These are phyloP conservation scores for Sycophila sp. DNA, from an alignment of 1,140 invertebrate genomes.

Conservation along the genomic window DNA sequence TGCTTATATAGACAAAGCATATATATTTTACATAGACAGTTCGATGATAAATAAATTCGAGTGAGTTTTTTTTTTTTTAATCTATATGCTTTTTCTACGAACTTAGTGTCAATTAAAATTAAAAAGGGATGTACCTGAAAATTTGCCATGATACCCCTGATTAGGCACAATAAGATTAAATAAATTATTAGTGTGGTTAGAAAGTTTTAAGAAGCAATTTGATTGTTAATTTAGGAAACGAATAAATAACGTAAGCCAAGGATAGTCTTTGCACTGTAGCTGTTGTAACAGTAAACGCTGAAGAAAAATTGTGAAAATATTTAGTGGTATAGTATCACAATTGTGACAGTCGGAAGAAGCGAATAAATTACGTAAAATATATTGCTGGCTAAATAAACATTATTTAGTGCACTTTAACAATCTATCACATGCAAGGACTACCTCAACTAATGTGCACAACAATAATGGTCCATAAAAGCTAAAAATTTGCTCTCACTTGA, in stretches of 20 bases:
- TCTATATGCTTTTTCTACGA: neutral
- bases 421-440: neutral
- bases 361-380: too few relatives aligned
- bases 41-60: neutral
- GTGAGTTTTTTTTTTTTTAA: neutral
- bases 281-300: too few relatives aligned
- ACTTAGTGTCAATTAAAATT: too few relatives aligned
- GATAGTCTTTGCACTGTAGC: too few relatives aligned
- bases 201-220: neutral
- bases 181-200: constrained; percentile 36
- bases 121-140: constrained; percentile 58
- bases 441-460: neutral
- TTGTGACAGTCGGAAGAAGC: too few relatives aligned
- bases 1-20: neutral
- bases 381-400: too few relatives aligned
- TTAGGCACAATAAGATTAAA: constrained; percentile 39
- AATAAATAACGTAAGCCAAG: too few relatives aligned
- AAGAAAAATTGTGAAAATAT: too few relatives aligned
- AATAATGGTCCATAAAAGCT: neutral
- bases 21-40: too few relatives aligned
- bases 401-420: too few relatives aligned
- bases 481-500: constrained; percentile 47
- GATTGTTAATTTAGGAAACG: neutral
- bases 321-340: too few relatives aligned
- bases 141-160: constrained; percentile 64